phyloP scores from a whole-genome alignment of 2,113 vertebrate species.

The Calidris pugnax region DNA sequence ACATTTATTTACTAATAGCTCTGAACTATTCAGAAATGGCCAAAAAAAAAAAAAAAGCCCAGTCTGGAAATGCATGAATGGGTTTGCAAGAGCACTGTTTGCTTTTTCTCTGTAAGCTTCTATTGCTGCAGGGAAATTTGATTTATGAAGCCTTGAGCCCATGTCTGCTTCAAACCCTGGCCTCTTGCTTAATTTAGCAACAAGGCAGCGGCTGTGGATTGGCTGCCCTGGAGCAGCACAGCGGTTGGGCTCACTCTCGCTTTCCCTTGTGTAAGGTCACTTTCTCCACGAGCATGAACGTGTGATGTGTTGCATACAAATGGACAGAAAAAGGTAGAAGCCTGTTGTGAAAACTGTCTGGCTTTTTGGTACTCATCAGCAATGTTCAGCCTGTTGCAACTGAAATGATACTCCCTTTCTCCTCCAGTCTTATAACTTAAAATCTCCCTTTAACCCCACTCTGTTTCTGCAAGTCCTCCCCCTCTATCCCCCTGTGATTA shows the following conservation, averaged over 20 bases:
- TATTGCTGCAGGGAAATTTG: constrained; percentile 55
- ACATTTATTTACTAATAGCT: constrained; percentile 33
- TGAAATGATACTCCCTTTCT: background rate
- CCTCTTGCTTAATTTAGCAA: constrained; percentile 68
- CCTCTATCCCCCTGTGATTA: background rate
- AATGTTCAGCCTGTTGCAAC: background rate
- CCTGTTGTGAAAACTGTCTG: constrained; percentile 11
- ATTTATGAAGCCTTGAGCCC: constrained; percentile 63
- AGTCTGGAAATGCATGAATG: constrained; percentile 45
- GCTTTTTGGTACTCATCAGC: background rate
- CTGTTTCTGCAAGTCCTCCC: background rate
- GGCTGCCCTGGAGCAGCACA: constrained; percentile 30
- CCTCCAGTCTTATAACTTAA: background rate
- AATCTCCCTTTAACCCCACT: background rate
- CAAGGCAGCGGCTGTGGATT: constrained; percentile 13
- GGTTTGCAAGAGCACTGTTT: constrained; percentile 30
- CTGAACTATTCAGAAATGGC: background rate
- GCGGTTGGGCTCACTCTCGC: constrained; percentile 15
- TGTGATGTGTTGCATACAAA: constrained; percentile 61
- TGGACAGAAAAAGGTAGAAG: background rate
- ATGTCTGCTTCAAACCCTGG: constrained; percentile 42
- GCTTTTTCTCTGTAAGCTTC: constrained; percentile 32
- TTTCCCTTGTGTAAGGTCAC: constrained; percentile 48
- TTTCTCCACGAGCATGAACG: background rate
- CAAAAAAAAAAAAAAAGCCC: background rate